Conservation (phyloP, 1,140 invertebrate genomes). For the Pentalonia nigronervosa region DNA sequence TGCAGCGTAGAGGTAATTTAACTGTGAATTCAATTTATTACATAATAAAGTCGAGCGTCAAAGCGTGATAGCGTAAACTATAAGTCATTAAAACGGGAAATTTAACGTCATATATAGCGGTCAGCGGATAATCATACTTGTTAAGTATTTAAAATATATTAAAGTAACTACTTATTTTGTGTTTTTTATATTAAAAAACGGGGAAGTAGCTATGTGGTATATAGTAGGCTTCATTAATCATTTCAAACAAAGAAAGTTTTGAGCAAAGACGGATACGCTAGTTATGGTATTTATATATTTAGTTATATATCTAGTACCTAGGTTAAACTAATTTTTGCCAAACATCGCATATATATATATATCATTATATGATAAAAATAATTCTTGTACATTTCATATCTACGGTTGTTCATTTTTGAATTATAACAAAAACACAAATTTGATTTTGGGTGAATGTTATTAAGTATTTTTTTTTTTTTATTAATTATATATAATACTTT, state of each 20-base stretch:
- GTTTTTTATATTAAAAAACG: background rate
- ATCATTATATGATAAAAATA: background rate
- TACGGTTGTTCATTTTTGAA: too few species aligned
- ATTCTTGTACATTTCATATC: background rate
- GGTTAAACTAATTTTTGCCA: background rate
- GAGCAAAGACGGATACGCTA: background rate
- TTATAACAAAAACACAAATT: too few species aligned
- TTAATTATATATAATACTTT: too few species aligned
- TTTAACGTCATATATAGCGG: background rate
- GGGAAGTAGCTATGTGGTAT: background rate
- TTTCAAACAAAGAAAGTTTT: background rate
- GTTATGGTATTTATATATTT: background rate
- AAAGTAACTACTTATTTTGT: background rate
- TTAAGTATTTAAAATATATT: constrained; percentile 7
- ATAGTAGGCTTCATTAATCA: background rate
- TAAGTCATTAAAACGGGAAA: background rate
- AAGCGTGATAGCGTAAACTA: background rate
- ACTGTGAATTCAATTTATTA: background rate
- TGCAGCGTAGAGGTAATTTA: background rate
- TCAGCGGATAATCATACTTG: background rate
- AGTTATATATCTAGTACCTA: background rate
- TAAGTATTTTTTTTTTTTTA: too few species aligned
- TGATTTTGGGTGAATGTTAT: too few species aligned
- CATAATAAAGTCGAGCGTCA: background rate
- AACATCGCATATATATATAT: too few species aligned